A percentile compares a stretch with the other conserved stretches of the same genome.
Evolutionary conservation across 2,888 invertebrate genomes (phyloP).

Genomic region (Drosophila nr. perissopoda): DNA sequence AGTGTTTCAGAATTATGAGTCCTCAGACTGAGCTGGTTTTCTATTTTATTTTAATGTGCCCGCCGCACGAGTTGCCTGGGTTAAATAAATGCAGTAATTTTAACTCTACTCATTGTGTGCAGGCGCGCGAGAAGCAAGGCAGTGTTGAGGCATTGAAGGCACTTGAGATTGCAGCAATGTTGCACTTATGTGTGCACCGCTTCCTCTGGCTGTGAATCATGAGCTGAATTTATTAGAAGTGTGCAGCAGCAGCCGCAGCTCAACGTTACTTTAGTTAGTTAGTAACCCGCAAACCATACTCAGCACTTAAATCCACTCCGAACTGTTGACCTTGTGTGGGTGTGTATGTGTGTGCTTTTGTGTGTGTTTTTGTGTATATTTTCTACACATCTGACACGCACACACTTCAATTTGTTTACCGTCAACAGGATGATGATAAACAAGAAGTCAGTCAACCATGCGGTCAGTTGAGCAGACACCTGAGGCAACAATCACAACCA

Average conservation of each 20-base stretch:
- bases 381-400: conserved; percentile 27
- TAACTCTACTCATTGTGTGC: conserved; percentile 4
- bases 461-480: conserved; percentile 11
- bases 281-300: conserved; percentile 40
- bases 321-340: conserved; percentile 63
- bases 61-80: conserved; percentile 26
- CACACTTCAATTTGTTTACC: conserved; percentile 40
- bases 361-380: conserved; percentile 4
- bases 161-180: conserved; percentile 50
- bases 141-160: background rate
- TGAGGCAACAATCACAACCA: conserved; percentile 20
- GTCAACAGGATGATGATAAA: conserved; percentile 15
- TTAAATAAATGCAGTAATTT: conserved; percentile 12
- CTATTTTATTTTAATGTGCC: conserved; percentile 51
- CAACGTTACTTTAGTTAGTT: conserved; percentile 41
- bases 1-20: background rate
- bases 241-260: conserved; percentile 3
- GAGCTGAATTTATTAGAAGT: conserved; percentile 70
- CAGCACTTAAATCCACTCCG: conserved; percentile 59
- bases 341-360: conserved; percentile 9
- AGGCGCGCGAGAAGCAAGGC: no score
- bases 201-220: conserved; percentile 45
- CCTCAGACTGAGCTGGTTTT: conserved; percentile 24
- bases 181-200: conserved; percentile 43
- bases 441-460: conserved; percentile 15